Conservation (phyloP, 2,888 invertebrate genomes). For the Abscondita cerata region DNA sequence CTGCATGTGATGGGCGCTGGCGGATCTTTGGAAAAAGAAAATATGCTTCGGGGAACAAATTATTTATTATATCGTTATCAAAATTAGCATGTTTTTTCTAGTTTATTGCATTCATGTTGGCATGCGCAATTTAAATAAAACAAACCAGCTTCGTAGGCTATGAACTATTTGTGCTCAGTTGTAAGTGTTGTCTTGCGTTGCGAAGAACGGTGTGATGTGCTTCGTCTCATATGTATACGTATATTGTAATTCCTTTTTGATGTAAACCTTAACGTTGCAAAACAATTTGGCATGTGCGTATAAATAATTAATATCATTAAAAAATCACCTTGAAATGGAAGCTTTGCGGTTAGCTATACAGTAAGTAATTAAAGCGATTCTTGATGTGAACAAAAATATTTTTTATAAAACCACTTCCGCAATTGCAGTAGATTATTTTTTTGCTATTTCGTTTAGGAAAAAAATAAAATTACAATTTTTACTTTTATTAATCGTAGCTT, state of each 20-base stretch:
- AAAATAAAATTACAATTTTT: too few species aligned
- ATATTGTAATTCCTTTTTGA: not conserved
- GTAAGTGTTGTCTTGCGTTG: not conserved
- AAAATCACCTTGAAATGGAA: slow-evolving; percentile 11
- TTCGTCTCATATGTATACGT: slow-evolving; percentile 16
- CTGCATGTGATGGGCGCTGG: too few species aligned
- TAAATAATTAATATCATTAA: not conserved
- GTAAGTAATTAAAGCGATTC: slow-evolving; percentile 13
- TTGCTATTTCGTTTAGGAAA: too few species aligned
- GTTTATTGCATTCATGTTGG: slow-evolving; percentile 4
- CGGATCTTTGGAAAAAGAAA: too few species aligned
- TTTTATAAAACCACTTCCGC: not conserved
- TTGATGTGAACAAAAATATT: not conserved
- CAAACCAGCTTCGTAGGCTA: slow-evolving; percentile 3
- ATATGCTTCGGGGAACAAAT: too few species aligned
- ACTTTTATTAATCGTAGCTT: too few species aligned
- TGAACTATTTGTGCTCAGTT: not conserved
- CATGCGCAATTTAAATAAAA: slow-evolving; percentile 23
- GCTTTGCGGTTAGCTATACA: slow-evolving; percentile 19
- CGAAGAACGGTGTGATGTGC: slow-evolving; percentile 12
- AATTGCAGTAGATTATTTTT: too few species aligned
- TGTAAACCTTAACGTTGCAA: not conserved
- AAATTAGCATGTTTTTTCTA: too few species aligned
- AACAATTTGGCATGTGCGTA: not conserved
- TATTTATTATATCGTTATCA: too few species aligned